These are phyloP conservation scores for Antheraea mylitta DNA, from an alignment of 1,140 invertebrate genomes.

Conservation along the genomic window DNA sequence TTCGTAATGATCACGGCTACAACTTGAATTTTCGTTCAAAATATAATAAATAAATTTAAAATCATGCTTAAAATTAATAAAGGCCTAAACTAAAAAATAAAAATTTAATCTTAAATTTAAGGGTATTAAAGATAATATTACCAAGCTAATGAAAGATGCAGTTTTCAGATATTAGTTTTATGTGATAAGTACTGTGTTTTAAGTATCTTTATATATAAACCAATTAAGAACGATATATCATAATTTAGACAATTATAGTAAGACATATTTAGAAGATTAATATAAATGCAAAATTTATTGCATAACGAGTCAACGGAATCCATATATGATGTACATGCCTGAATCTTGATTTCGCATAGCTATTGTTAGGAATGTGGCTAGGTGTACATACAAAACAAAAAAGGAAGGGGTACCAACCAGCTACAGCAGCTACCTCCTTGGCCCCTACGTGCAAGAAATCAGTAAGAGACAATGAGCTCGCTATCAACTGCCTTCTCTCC, in stretches of 20 bases:
- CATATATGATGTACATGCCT: constrained; percentile 15
- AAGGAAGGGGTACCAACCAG: constrained; percentile 60
- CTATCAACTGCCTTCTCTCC: constrained; percentile 93
- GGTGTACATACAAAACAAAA: constrained; percentile 30
- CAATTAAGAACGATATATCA: too few species aligned
- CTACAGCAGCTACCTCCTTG: constrained; percentile 81
- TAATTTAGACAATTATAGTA: too few species aligned
- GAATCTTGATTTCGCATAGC: constrained; percentile 49
- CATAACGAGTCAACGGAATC: constrained; percentile 2
- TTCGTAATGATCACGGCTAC: background rate
- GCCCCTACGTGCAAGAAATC: constrained; percentile 89
- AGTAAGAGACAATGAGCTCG: constrained; percentile 90
- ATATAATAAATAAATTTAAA: too few species aligned
- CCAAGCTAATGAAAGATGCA: too few species aligned
- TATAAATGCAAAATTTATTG: background rate
- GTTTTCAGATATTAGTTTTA: too few species aligned
- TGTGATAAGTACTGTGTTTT: too few species aligned
- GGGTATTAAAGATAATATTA: too few species aligned
- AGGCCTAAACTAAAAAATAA: background rate
- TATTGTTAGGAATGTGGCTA: constrained; percentile 52
- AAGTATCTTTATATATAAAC: too few species aligned
- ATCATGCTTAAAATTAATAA: too few species aligned
- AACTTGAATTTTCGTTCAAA: background rate
- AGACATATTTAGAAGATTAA: too few species aligned
- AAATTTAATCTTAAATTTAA: too few species aligned